phyloP scores from a whole-genome alignment of 1,140 invertebrate species.

The Hycleus cichorii region DNA sequence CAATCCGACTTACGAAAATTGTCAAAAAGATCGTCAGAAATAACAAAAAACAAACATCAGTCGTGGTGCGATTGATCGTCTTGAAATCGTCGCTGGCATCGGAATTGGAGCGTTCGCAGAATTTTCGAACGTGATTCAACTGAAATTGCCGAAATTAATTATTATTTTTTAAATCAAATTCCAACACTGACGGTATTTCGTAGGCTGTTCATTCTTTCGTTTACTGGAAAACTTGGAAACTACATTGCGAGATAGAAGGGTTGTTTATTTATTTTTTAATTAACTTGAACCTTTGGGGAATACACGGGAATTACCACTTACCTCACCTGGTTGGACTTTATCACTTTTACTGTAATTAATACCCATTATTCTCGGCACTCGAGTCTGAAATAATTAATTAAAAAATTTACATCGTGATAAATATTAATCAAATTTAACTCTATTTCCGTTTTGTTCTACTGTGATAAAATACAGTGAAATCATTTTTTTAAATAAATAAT shows the following conservation, averaged over 20 bases:
- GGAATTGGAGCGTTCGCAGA: constrained; percentile 1
- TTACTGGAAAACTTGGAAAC: neutral
- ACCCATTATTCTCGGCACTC: constrained; percentile 5
- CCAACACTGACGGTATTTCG: neutral
- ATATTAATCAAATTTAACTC: neutral
- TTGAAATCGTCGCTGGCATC: constrained; percentile 12
- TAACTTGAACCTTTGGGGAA: too few species aligned
- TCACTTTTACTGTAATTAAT: constrained; percentile 3
- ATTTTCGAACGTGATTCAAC: neutral
- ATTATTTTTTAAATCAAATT: neutral
- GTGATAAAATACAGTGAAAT: neutral
- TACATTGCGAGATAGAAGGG: too few species aligned
- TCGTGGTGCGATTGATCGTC: constrained; percentile 44
- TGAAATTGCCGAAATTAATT: neutral
- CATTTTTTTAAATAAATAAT: neutral
- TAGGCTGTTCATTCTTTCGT: neutral
- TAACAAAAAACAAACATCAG: constrained; percentile 51
- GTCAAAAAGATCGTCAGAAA: constrained; percentile 46
- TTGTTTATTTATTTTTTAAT: too few species aligned
- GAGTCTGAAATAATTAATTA: neutral
- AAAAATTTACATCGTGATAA: neutral
- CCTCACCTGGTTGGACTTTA: constrained; percentile 9
- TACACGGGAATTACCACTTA: neutral
- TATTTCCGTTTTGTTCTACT: neutral
- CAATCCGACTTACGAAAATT: constrained; percentile 47